Evolutionary conservation across 1,140 invertebrate species (phyloP), one percentile per base, ranked within the genome.

Genomic region (Holotrichia oblita): DNA sequence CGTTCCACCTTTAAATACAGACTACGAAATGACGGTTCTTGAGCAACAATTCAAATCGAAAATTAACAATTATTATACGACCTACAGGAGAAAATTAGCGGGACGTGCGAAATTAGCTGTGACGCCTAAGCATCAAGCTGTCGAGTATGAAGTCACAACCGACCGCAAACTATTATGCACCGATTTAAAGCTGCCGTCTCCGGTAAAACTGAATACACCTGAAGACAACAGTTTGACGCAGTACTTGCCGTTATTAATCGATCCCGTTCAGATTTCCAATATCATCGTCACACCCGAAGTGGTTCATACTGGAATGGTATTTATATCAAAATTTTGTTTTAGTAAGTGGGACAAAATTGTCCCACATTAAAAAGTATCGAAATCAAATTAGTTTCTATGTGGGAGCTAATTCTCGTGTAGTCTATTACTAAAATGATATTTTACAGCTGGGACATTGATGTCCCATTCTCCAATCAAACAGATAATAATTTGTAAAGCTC

Each of bases 11-110:
- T 24, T 44, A 14, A 17, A 76, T 14, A 12, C 41, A 24, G 41
- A 44, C 9, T 76, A 76, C 75, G 75, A 76, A 55, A 8, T 22
- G 17, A 55, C 75, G n/a, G 44, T 48, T 14, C 20, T 44, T n/a
- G 75, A 44, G 6, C 8, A 42, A 6, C 14, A 27, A 9, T 8
- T 76, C n/a, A 44, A 55, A 12, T 24, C 20, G 6, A n/a, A 76
- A 55, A 20, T 12, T 6, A 7, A 27, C 40, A 55, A 27, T 2
- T 76, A 76, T 20, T 76, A 76, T 20, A 55, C 6, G 12, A 76
- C 48, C 9, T 76, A 59, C 22, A 22, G 14, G 9, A 76, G 75
- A 24, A n/a, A 55, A 12, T 20, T 9, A 27, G 42, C 75, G 4
- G 42, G 55, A 42, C 17, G 44, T 8, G n/a, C 48, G 24, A 76